Conservation (phyloP, 2,113 vertebrate genomes). For the Microtus montanus region DNA sequence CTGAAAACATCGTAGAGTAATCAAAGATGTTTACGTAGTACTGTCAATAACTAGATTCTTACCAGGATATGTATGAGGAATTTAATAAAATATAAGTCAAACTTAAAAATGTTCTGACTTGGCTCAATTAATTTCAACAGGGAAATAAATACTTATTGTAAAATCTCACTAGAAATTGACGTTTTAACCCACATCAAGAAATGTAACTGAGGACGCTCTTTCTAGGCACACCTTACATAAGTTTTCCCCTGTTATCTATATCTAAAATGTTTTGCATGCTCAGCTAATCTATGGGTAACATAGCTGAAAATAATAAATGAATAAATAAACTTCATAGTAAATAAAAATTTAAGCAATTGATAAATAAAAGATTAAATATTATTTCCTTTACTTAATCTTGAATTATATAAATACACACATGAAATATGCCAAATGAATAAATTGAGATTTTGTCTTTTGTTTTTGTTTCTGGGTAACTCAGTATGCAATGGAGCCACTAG, state of each 20-base stretch:
- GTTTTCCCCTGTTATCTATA: conserved; percentile 57
- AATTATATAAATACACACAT: conserved; percentile 35
- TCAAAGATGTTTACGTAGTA: background rate
- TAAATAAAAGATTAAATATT: conserved; percentile 51
- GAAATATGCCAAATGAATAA: conserved; percentile 19
- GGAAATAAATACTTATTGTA: background rate
- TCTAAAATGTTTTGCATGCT: conserved; percentile 65
- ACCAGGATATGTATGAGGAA: conserved; percentile 33
- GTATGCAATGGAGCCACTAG: conserved; percentile 17
- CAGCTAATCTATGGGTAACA: conserved; percentile 76
- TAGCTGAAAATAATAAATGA: conserved; percentile 67
- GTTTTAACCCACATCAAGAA: conserved; percentile 63
- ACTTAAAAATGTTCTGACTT: conserved; percentile 45
- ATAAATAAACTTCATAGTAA: conserved; percentile 55
- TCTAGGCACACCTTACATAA: conserved; percentile 64
- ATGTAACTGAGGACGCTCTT: conserved; percentile 66
- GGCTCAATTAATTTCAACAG: conserved; percentile 22
- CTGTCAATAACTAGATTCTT: conserved; percentile 20
- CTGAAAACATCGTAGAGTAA: conserved; percentile 47
- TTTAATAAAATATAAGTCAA: conserved; percentile 53
- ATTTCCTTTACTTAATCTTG: conserved; percentile 51
- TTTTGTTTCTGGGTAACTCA: conserved; percentile 55
- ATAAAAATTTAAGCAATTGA: conserved; percentile 64
- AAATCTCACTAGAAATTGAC: conserved; percentile 50
- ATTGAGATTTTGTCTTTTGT: background rate